Conservation (phyloP, 2,888 invertebrate genomes). For the Tetropium fuscum region DNA sequence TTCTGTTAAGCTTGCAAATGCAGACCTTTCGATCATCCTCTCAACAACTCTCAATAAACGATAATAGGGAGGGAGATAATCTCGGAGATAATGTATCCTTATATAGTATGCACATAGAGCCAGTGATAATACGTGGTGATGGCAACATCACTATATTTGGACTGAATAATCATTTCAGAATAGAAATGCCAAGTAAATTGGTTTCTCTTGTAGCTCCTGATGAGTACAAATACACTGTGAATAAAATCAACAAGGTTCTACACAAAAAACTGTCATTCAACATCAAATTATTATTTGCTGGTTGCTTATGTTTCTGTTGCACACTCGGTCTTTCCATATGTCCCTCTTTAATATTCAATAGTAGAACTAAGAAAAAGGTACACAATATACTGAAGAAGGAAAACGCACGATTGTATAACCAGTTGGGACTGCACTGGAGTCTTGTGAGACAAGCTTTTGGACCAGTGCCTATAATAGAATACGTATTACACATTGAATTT, state of each 20-base stretch:
- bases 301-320: slow-evolving; percentile 52
- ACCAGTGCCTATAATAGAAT: slow-evolving; percentile 46
- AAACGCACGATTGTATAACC: slow-evolving; percentile 51
- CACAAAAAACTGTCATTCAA: slow-evolving; percentile 41
- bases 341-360: slow-evolving; percentile 48
- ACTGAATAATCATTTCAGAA: slow-evolving; percentile 50
- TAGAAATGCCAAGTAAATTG: slow-evolving; percentile 48
- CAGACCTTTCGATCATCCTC: neutral
- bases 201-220: slow-evolving; percentile 51
- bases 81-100: no score
- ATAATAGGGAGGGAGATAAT: neutral
- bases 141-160: slow-evolving; percentile 53
- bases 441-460: slow-evolving; percentile 46
- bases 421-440: slow-evolving; percentile 52
- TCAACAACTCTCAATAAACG: neutral
- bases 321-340: slow-evolving; percentile 51
- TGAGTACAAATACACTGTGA: slow-evolving; percentile 52
- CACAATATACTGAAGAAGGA: slow-evolving; percentile 46
- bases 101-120: slow-evolving; percentile 38
- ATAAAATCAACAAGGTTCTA: slow-evolving; percentile 48
- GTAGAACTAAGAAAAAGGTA: slow-evolving; percentile 44
- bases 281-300: slow-evolving; percentile 46
- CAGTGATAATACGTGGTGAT: slow-evolving; percentile 48
- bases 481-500: slow-evolving; percentile 52
- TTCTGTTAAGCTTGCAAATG: slow-evolving; percentile 8